Evolutionary conservation across 92 coral and sea anemone genomes (phyloP), one percentile per base, ranked within the genome.

Genomic region (Parazoanthus atlanticus): DNA sequence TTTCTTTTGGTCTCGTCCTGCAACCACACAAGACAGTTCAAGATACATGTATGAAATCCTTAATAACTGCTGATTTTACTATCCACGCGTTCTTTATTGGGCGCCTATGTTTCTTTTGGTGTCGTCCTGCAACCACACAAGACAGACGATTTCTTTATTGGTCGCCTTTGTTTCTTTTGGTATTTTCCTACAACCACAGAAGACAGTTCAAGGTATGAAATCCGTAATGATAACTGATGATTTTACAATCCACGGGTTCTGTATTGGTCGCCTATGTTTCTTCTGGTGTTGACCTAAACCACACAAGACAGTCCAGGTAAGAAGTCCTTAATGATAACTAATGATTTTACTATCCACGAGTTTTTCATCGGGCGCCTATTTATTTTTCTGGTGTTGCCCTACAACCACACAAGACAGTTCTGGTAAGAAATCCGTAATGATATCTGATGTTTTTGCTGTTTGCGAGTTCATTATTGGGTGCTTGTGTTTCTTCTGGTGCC

Each of bases 61-160:
- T 61, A 21, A 61, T 25, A 23, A 23, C 58, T 52, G 58, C 12
- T 0, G 2, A 13, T 52, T 52, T 13, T 16, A 11, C 58, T 1
- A 52, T 52, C 5, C 19, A 52, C 58, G 19, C 12, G 58, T 12
- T 52, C 58, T 52, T 10, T 8, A 8, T 46, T 56, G 0, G 23
- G 25, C 6, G 5, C 66, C 25, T 56, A 2, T 56, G n/a, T 56
- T 19, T 4, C n/a, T 56, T 56, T 4, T 19, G 23, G 84, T 88
- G 36, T 98, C 98, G 12, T 90, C 97, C 19, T 85, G 86, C 58
- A 94, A 88, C 79, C 92, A 98, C 41, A 90, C 94, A 72, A 94
- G 93, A 34, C 97, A 95, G 92, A 88, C 34, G 77, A 15, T 31
- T 0, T 54, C 2, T n/a, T n/a, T n/a, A n/a, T n/a, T n/a, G n/a